phyloP scores from a whole-genome alignment of 2,113 vertebrate species.

The Turdus rufiventris region DNA sequence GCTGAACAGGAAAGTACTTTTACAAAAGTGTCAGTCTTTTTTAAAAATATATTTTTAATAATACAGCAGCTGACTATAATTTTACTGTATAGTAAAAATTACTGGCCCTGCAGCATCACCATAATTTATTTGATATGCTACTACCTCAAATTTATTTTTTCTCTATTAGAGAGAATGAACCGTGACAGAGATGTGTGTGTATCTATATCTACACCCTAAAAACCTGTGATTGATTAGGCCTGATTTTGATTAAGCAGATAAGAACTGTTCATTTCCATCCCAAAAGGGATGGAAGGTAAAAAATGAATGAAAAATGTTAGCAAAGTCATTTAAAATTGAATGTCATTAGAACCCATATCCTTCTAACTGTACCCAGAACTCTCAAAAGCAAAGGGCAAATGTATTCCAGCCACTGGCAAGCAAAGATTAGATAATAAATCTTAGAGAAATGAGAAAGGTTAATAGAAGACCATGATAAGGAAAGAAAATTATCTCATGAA shows the following conservation, averaged over 20 bases:
- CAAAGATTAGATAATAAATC: slow-evolving; percentile 25
- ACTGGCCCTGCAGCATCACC: neutral
- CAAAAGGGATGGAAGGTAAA: neutral
- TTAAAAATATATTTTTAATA: neutral
- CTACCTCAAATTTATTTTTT: neutral
- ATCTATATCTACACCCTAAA: neutral
- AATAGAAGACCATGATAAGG: slow-evolving; percentile 8
- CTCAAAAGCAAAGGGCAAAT: slow-evolving; percentile 20
- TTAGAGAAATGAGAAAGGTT: slow-evolving; percentile 3
- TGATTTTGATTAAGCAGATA: neutral
- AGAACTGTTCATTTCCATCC: neutral
- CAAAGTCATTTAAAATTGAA: slow-evolving; percentile 8
- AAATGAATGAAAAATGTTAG: neutral
- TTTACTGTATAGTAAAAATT: neutral
- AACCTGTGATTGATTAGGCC: neutral
- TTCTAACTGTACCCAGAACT: neutral
- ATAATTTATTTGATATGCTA: neutral
- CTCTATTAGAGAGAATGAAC: neutral
- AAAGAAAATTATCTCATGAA: neutral
- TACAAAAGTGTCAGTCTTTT: neutral
- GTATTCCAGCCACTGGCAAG: slow-evolving; percentile 12
- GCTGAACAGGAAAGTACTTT: neutral
- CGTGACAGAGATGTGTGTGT: neutral
- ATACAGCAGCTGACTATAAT: neutral
- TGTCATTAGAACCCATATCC: neutral